These are phyloP conservation scores for Drosophila peninsularis DNA, from an alignment of 2,888 invertebrate genomes.

Conservation along the genomic window DNA sequence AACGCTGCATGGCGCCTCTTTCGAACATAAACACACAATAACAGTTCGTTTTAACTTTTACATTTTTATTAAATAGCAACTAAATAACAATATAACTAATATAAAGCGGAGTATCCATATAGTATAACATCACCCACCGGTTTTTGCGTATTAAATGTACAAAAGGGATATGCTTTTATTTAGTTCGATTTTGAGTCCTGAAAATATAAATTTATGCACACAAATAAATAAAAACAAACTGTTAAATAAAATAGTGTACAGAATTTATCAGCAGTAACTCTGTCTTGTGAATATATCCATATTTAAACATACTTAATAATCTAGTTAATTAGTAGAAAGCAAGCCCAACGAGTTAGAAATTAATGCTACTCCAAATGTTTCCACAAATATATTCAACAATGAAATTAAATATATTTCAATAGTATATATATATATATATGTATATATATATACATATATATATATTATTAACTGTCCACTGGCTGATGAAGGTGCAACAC, in stretches of 20 bases:
- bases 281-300: not conserved
- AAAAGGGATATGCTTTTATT: slow-evolving; percentile 60
- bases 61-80: slow-evolving; percentile 68
- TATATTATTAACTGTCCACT: slow-evolving; percentile 31
- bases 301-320: slow-evolving; percentile 1
- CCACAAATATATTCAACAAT: slow-evolving; percentile 22
- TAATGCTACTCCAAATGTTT: slow-evolving; percentile 27
- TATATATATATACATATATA: not conserved
- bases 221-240: slow-evolving; percentile 29
- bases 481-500: slow-evolving; percentile 21
- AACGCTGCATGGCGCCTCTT: slow-evolving; percentile 8
- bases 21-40: slow-evolving; percentile 17
- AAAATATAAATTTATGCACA: slow-evolving; percentile 59
- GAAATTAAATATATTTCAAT: not conserved
- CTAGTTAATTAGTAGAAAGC: slow-evolving; percentile 24
- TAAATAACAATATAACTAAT: slow-evolving; percentile 72
- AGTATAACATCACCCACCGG: slow-evolving; percentile 74
- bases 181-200: slow-evolving; percentile 69
- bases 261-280: not conserved
- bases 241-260: slow-evolving; percentile 7
- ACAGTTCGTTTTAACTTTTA: slow-evolving; percentile 43
- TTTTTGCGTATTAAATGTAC: slow-evolving; percentile 61
- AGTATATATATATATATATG: not conserved
- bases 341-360: slow-evolving; percentile 27
- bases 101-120: slow-evolving; percentile 62